Evolutionary conservation across 1,140 invertebrate genomes (phyloP).

Genomic region (Bombus fervidus): DNA sequence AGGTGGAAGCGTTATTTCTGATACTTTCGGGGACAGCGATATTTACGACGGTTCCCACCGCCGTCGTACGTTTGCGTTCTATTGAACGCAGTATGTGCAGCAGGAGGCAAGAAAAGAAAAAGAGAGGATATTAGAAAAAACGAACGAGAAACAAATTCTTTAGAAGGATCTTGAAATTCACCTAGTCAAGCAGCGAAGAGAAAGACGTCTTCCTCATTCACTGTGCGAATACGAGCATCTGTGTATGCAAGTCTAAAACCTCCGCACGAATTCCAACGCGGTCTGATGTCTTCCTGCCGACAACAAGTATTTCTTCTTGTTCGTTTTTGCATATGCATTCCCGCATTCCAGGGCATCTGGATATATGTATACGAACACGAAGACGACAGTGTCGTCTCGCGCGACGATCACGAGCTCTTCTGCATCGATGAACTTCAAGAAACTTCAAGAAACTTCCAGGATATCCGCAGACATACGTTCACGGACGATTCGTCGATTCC

Average conservation of each 20-base stretch:
- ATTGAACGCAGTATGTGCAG: neutral
- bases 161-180: slow-evolving; percentile 34
- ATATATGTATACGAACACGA: neutral
- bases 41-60: neutral
- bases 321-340: slow-evolving; percentile 42
- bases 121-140: neutral
- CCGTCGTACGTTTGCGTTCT: slow-evolving; percentile 29
- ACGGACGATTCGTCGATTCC: neutral
- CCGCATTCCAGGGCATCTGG: slow-evolving; percentile 37
- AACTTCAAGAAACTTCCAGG: slow-evolving; percentile 36
- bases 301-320: slow-evolving; percentile 53
- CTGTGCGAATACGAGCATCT: slow-evolving; percentile 16
- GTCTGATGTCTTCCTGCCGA: slow-evolving; percentile 29
- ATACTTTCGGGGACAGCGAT: slow-evolving; percentile 12
- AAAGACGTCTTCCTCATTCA: slow-evolving; percentile 40
- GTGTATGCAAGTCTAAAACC: slow-evolving; percentile 5
- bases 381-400: slow-evolving; percentile 6
- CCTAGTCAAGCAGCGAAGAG: slow-evolving; percentile 23
- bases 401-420: slow-evolving; percentile 21
- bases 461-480: slow-evolving; percentile 14
- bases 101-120: too few species aligned
- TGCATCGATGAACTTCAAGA: slow-evolving; percentile 24
- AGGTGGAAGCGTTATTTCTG: slow-evolving; percentile 2
- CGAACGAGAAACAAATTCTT: slow-evolving; percentile 20
- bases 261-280: slow-evolving; percentile 49